A percentile compares a stretch with the other conserved stretches of the same genome.
Evolutionary conservation across 2,888 invertebrate species (phyloP).

Genomic region (Lasioglossum marginatum): DNA sequence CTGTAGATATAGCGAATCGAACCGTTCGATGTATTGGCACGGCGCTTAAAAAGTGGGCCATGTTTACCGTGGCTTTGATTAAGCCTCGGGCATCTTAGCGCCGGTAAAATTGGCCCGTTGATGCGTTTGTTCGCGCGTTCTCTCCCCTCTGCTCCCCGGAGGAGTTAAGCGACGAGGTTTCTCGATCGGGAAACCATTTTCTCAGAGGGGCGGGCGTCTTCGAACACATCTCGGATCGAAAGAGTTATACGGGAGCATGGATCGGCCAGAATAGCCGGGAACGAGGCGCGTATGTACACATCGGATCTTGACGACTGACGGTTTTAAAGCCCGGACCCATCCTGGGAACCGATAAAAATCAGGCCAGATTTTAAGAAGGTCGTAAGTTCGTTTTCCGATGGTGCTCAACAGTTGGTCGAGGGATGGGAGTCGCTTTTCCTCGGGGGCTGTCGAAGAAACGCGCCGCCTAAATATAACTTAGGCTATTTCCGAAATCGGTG

Average conservation of each 20-base stretch:
- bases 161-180: conserved; percentile 37
- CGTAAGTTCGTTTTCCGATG: conserved; percentile 58
- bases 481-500: conserved; percentile 63
- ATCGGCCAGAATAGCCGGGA: background rate
- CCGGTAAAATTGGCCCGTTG: conserved; percentile 57
- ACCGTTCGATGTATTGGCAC: background rate
- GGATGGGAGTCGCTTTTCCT: background rate
- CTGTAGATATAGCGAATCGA: background rate
- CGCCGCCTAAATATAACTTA: conserved; percentile 63
- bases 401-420: conserved; percentile 40
- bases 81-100: conserved; percentile 64
- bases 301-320: conserved; percentile 16
- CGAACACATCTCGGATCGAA: background rate
- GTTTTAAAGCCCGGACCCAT: conserved; percentile 8
- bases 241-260: background rate
- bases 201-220: background rate
- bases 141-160: background rate
- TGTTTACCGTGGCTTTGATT: conserved; percentile 75
- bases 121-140: conserved; percentile 23
- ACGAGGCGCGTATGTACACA: background rate
- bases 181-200: background rate
- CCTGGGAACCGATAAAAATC: conserved; percentile 43
- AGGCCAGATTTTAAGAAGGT: conserved; percentile 42
- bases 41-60: conserved; percentile 67
- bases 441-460: conserved; percentile 30